Base-by-base conservation (phyloP, 2,888 invertebrate genomes). In the Caenorhabditis sulstoni region DNA sequence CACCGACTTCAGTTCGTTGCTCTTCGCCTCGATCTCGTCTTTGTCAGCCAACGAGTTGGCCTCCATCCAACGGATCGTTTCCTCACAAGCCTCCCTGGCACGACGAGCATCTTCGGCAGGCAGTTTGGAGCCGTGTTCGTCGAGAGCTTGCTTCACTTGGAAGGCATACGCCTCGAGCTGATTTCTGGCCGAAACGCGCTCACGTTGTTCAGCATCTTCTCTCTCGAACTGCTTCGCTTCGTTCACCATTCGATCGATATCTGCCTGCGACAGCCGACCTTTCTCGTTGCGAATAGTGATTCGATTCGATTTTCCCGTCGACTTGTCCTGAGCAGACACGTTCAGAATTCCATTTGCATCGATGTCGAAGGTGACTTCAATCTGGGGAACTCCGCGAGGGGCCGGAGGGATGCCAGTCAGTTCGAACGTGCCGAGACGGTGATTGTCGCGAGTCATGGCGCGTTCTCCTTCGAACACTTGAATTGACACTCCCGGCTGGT, bases 171-270 rank as follows among this genome's bases (percentile, higher is more conserved):
- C 94, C 91, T 96, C 95, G 62, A 96, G 92, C 3, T 93, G 93
- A 90, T 95, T 95, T 93, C 95, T 95, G 73, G 95, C 94, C 71
- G 94, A 92, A 8, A 93, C 91, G n/a, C 92, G 91, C 22, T 92
- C 92, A 80, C 92, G 91, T 87, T 93, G 90, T 89, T 92, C 87
- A 65, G 92, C 92, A 89, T 93, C 93, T 77, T 93, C 93, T 41
- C 90, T 91, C 89, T 95, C 94, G 93, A 95, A 96, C 90, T 94
- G 94, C 92, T 96, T 95, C 0, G 96, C 96, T 89, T 96, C 96
- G 85, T 94, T 94, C n/a, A 96, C 95, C 92, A 92, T 92, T 23
- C 91, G 87, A 91, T 96, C 95, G 89, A 96, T 96, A 86, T 96
- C 96, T 91, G 95, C 95, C 92, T 96, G 95, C 90, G 94, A 94